Conservation (phyloP, 1,140 invertebrate species). For the Apolygus lucorum region DNA sequence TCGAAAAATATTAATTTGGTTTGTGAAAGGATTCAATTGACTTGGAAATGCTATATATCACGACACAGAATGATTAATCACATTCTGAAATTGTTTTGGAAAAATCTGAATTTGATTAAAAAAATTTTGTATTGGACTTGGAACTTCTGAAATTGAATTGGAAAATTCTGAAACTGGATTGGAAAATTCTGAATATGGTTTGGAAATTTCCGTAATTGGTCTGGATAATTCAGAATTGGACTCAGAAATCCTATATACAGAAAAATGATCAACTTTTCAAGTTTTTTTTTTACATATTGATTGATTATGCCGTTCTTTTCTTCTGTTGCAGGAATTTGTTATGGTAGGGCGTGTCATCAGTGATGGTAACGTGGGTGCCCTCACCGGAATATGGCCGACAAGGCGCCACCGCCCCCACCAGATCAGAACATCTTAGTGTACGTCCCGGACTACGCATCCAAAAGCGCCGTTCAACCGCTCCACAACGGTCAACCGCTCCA, state of each 20-base stretch:
- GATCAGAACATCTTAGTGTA: conserved; percentile 30
- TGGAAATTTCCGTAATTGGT: neutral
- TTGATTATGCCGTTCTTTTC: too few relatives aligned
- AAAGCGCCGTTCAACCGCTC: conserved; percentile 2
- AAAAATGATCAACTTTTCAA: neutral
- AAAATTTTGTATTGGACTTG: neutral
- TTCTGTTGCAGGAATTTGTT: conserved; percentile 26
- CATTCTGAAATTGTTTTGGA: neutral
- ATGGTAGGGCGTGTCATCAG: conserved; percentile 28
- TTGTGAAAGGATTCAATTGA: too few relatives aligned
- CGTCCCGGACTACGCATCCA: conserved; percentile 22
- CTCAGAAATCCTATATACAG: neutral
- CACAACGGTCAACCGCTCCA: conserved; percentile 14
- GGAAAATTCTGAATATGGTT: neutral
- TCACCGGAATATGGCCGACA: conserved; percentile 29
- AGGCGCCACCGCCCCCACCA: conserved; percentile 27
- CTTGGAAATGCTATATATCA: too few relatives aligned
- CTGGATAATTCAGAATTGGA: neutral
- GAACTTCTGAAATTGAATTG: neutral
- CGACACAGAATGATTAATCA: too few relatives aligned
- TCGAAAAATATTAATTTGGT: too few relatives aligned
- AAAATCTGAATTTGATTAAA: neutral
- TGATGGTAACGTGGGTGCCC: conserved; percentile 28
- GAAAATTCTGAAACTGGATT: neutral
- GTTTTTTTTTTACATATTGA: neutral